Base-by-base conservation (phyloP, 2,888 invertebrate species). In the Amblyjoppa fuscipennis region DNA sequence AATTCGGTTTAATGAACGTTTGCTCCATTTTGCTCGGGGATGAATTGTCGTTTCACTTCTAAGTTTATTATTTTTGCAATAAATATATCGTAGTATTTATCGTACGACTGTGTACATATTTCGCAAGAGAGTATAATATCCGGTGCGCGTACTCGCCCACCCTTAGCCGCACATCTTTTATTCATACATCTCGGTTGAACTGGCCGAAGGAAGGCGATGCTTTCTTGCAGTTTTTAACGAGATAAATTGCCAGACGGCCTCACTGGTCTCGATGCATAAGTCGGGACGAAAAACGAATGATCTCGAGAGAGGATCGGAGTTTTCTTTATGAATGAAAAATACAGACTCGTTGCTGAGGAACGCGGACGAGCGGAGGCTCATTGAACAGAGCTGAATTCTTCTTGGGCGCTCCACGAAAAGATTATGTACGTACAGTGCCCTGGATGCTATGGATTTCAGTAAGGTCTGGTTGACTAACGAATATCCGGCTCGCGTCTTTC, bases 141-240 rank as follows among this genome's bases (percentile, higher is more conserved):
- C 34, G 25, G 7, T 51, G 13, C 2, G 49, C 75, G 66, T 41
- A 74, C 45, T 51, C 25, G 74, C 20, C 41, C 49, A 34, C 56
- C 53, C 49, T n/a, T 76, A 45, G 59, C 41, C 25, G 51, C 51
- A 20, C 45, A 86, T 86, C 80, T 86, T 86, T 86, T 86, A 86
- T 86, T 86, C 83, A 86, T 83, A n/a, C 3, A 74, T 68, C 73
- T 83, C 61, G 73, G 77, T 77, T 56, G 83, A 83, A 74, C 80
- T 53, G 74, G 16, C 34, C 45, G 66, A 70, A 61, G 70, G 31
- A 59, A 70, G 28, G 38, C 28, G 53, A 81, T 73, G 51, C 61
- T 83, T 76, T 80, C 68, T 81, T 59, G 69, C 66, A 16, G 38
- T 77, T 83, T 76, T 83, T 81, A 81, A 83, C 83, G 83, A 83